Percentiles rank a stretch among this genome's conserved stretches.
These are phyloP conservation scores for Centropyge bicolor DNA, from an alignment of 2,797 vertebrate species.

Conservation along the genomic window DNA sequence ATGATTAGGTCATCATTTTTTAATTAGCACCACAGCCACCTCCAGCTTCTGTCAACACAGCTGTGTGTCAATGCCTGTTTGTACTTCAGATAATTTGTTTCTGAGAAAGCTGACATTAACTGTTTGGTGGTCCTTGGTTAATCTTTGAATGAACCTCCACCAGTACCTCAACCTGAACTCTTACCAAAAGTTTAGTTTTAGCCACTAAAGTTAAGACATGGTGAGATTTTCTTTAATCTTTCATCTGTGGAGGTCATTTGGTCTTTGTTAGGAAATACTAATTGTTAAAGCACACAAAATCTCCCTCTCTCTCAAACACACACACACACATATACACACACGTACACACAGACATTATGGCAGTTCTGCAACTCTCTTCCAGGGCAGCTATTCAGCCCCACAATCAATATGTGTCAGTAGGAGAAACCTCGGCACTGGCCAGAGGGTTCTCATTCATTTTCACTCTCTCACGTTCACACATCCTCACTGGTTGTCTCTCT, in stretches of 20 bases:
- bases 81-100: slow-evolving; percentile 49
- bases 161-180: not conserved
- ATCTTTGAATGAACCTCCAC: slow-evolving; percentile 1
- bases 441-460: slow-evolving; percentile 49
- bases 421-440: slow-evolving; percentile 52
- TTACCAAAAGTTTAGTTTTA: not conserved
- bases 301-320: not conserved
- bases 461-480: slow-evolving; percentile 50
- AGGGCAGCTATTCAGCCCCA: slow-evolving; percentile 42
- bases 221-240: slow-evolving; percentile 6
- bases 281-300: slow-evolving; percentile 26
- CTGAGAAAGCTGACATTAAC: slow-evolving; percentile 43
- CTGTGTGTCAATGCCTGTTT: slow-evolving; percentile 57
- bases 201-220: not conserved
- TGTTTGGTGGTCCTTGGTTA: slow-evolving; percentile 11
- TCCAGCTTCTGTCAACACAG: slow-evolving; percentile 55
- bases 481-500: slow-evolving; percentile 29
- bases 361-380: slow-evolving; percentile 45
- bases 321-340: slow-evolving; percentile 21
- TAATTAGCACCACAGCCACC: slow-evolving; percentile 56
- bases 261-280: slow-evolving; percentile 7
- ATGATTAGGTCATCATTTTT: slow-evolving; percentile 64
- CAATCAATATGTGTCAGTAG: slow-evolving; percentile 70
- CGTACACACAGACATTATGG: slow-evolving; percentile 20
- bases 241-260: slow-evolving; percentile 16